Evolutionary conservation across 1,140 invertebrate genomes (phyloP), one percentile per base, ranked within the genome.

Genomic region (Papilio machaon): DNA sequence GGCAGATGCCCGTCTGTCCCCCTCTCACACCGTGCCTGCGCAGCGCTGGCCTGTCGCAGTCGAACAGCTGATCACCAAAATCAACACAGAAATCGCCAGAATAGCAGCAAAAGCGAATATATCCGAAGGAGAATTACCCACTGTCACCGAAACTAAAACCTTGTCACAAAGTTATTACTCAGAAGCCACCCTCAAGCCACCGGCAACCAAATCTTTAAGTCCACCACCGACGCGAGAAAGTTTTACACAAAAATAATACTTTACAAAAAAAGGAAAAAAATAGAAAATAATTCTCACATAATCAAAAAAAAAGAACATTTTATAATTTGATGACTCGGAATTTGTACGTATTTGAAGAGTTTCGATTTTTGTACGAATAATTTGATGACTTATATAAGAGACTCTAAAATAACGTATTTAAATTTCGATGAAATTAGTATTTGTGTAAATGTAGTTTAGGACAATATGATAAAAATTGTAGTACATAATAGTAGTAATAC

Each of bases 1-100:
- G 97, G 95, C 96, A 1, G 97, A 98, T 85, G 96, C 97, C 0
- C 95, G 97, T 81, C 91, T 97, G 46, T 95, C 96, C 1, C 97
- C 97, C 0, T 87, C 92, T 35, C 95, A 96, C 85, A 83, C 79
- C 11, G 89, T 91, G 0, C 92, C 92, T 0, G 89, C 92, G 2
- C 73, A 85, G 3, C 87, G 94, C 10, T 95, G 94, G 94, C 83
- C 92, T 0, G 81, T 82, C 6, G 91, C 88, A 11, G 81, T 94
- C 1, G 87, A 92, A 23, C 90, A 91, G 35, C 82, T 94, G 9
- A 78, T 93, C n/a, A 80, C 83, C 10, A 91, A 89, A 84, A 80
- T 94, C 23, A 91, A 94, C 73, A 90, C 91, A 79, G 88, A 93
- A 85, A 89, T 93, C 58, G 89, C 91, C 5, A 83, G 89, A 73